These are phyloP conservation scores for Sebastiscus albofasciatus DNA, from an alignment of 2,797 vertebrate genomes.

Conservation along the genomic window DNA sequence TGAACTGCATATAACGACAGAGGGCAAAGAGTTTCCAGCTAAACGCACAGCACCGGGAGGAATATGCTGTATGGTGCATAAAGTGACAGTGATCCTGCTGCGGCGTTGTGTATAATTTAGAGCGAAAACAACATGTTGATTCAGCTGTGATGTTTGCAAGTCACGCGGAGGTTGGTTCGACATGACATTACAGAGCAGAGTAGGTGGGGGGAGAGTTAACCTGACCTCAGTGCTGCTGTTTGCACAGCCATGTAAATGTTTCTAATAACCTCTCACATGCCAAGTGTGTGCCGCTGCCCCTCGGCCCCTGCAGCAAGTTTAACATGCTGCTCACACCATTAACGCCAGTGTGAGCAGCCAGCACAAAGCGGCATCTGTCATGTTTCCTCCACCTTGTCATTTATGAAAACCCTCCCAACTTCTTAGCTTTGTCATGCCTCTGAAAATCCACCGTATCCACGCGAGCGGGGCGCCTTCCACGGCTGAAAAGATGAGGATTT, in stretches of 20 bases:
- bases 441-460: slow-evolving; percentile 28
- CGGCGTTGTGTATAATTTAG: slow-evolving; percentile 42
- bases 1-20: slow-evolving; percentile 27
- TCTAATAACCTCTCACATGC: slow-evolving; percentile 59
- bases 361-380: slow-evolving; percentile 45
- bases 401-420: slow-evolving; percentile 21
- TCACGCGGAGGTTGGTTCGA: slow-evolving; percentile 13
- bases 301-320: slow-evolving; percentile 31
- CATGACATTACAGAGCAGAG: slow-evolving; percentile 16
- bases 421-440: slow-evolving; percentile 33
- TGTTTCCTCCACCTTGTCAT: slow-evolving; percentile 23
- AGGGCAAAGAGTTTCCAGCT: slow-evolving; percentile 28
- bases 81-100: slow-evolving; percentile 32
- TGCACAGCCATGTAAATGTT: slow-evolving; percentile 49
- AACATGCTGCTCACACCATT: slow-evolving; percentile 46
- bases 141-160: slow-evolving; percentile 32
- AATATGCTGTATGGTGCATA: not conserved
- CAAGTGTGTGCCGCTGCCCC: slow-evolving; percentile 24
- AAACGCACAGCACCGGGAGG: slow-evolving; percentile 11
- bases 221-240: slow-evolving; percentile 32
- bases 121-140: slow-evolving; percentile 51
- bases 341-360: slow-evolving; percentile 36
- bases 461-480: slow-evolving; percentile 10
- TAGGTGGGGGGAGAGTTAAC: slow-evolving; percentile 1
- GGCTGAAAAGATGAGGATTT: slow-evolving; percentile 52